Conservation (phyloP, 2,888 invertebrate genomes). For the Vanessa cardui region DNA sequence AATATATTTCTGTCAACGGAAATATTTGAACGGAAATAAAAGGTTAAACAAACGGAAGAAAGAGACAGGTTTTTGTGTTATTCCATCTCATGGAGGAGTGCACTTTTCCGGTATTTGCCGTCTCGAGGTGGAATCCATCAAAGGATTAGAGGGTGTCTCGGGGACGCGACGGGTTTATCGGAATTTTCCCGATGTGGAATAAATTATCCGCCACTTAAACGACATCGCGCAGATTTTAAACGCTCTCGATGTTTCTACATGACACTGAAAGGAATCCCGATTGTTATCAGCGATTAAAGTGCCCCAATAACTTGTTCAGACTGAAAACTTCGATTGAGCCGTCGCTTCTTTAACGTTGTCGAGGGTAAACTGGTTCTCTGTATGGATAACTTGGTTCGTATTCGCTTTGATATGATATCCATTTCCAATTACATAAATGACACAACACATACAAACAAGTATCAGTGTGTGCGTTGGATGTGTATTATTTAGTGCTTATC, state of each 20-base stretch:
- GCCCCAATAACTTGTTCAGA: slow-evolving; percentile 36
- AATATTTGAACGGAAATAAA: slow-evolving; percentile 38
- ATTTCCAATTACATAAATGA: background rate
- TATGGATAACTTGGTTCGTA: background rate
- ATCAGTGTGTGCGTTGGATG: background rate
- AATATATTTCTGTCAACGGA: background rate
- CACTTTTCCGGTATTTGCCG: slow-evolving; percentile 68
- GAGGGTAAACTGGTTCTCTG: background rate
- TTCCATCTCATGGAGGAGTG: slow-evolving; percentile 56
- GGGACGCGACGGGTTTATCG: slow-evolving; percentile 67
- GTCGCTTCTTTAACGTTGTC: background rate
- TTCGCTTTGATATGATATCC: background rate
- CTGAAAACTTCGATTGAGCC: slow-evolving; percentile 24
- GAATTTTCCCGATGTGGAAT: slow-evolving; percentile 72
- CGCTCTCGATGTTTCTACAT: slow-evolving; percentile 42
- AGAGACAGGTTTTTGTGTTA: slow-evolving; percentile 57
- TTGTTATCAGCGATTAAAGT: slow-evolving; percentile 38
- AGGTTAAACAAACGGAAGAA: slow-evolving; percentile 47
- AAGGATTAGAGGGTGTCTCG: slow-evolving; percentile 75
- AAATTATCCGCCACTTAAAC: slow-evolving; percentile 75
- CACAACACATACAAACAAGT: background rate
- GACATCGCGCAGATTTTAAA: slow-evolving; percentile 60
- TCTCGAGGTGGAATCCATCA: slow-evolving; percentile 73
- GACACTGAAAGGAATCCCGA: slow-evolving; percentile 38
- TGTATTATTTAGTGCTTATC: slow-evolving; percentile 2